Evolutionary conservation across 2,888 invertebrate genomes (phyloP).

Genomic region (Thyatira batis): DNA sequence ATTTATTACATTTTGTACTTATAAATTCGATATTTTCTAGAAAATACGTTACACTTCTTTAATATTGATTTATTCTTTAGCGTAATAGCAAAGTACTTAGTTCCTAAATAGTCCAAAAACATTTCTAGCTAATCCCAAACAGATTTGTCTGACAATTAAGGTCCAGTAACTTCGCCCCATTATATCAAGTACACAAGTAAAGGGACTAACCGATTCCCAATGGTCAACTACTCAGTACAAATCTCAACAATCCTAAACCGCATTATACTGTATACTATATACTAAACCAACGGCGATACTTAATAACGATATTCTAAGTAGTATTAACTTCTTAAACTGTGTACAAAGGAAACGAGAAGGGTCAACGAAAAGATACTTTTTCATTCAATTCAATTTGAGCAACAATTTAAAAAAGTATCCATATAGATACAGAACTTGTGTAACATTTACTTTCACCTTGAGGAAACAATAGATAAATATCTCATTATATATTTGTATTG

Average conservation of each 20-base stretch:
- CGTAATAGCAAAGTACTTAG: background rate
- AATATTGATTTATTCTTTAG: background rate
- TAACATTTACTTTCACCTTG: background rate
- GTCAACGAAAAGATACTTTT: constrained; percentile 40
- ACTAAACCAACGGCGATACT: constrained; percentile 29
- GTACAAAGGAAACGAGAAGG: constrained; percentile 47
- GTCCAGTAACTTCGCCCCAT: background rate
- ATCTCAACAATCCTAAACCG: constrained; percentile 18
- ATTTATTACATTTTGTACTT: background rate
- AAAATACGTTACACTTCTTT: background rate
- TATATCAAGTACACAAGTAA: background rate
- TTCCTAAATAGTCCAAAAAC: too few species aligned
- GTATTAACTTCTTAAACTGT: constrained; percentile 66
- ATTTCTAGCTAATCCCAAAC: background rate
- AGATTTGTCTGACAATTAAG: background rate
- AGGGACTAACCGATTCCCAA: background rate
- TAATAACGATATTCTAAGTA: constrained; percentile 46
- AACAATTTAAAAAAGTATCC: too few species aligned
- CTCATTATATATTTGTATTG: background rate
- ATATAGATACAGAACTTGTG: too few species aligned
- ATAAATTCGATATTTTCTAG: background rate
- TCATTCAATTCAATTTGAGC: background rate
- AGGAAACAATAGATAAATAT: background rate
- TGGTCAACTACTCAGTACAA: background rate
- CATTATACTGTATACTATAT: constrained; percentile 18